Evolutionary conservation across 1,140 invertebrate genomes (phyloP).

Genomic region (Tenebrio molitor): DNA sequence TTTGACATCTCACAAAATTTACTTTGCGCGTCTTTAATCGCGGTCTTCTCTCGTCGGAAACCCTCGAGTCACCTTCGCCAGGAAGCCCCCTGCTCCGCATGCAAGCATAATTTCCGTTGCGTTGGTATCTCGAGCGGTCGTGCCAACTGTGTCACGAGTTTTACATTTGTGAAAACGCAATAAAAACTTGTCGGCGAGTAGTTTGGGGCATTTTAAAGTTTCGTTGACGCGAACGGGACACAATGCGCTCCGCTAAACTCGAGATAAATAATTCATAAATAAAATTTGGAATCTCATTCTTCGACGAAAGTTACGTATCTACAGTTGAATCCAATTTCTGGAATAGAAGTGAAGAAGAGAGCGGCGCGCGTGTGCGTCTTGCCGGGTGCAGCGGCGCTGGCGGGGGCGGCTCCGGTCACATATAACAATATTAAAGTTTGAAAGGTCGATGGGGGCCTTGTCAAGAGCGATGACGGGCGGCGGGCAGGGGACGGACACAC

Average conservation of each 20-base stretch:
- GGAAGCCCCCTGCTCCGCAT: not conserved
- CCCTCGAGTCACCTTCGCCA: not conserved
- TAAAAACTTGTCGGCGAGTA: slow-evolving; percentile 33
- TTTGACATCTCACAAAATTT: no score
- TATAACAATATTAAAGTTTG: slow-evolving; percentile 59
- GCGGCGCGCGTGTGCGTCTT: no score
- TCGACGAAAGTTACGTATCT: slow-evolving; percentile 43
- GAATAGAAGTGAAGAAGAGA: slow-evolving; percentile 44
- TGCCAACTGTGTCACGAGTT: slow-evolving; percentile 22
- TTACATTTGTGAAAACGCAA: slow-evolving; percentile 29
- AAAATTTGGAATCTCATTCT: slow-evolving; percentile 50
- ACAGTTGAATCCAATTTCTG: slow-evolving; percentile 45
- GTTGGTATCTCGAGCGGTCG: not conserved
- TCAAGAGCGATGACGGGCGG: slow-evolving; percentile 16
- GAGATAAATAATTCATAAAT: slow-evolving; percentile 51
- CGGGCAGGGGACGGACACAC: slow-evolving; percentile 30
- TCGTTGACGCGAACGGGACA: not conserved
- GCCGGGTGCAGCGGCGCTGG: slow-evolving; percentile 17
- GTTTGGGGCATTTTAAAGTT: slow-evolving; percentile 11
- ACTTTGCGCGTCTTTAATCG: no score
- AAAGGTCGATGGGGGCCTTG: slow-evolving; percentile 49
- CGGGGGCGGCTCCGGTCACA: not conserved
- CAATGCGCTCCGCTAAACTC: slow-evolving; percentile 35
- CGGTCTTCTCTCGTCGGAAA: no score
- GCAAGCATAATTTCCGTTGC: not conserved